Evolutionary conservation across 1,140 invertebrate species (phyloP).

Genomic region (Drosophila bocki): DNA sequence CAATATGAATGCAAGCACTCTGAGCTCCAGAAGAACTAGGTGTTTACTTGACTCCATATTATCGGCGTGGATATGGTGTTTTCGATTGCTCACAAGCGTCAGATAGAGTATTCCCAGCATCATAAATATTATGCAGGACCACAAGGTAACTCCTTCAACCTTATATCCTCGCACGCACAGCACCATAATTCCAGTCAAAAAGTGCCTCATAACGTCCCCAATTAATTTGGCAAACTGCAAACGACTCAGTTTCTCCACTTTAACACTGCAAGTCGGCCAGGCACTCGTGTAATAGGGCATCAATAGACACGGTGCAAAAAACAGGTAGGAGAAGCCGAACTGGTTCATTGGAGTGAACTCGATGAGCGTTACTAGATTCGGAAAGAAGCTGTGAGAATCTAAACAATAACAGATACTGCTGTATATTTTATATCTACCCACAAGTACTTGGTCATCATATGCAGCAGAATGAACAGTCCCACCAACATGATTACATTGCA

Average conservation of each 20-base stretch:
- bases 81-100: neutral
- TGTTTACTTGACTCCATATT: neutral
- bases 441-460: slow-evolving; percentile 58
- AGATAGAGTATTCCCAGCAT: slow-evolving; percentile 29
- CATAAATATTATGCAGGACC: slow-evolving; percentile 33
- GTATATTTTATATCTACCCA: slow-evolving; percentile 18
- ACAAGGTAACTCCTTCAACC: slow-evolving; percentile 15
- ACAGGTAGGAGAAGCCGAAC: slow-evolving; percentile 24
- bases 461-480: neutral
- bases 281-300: slow-evolving; percentile 19
- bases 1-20: neutral
- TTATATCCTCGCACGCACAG: slow-evolving; percentile 28
- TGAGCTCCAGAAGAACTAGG: slow-evolving; percentile 3
- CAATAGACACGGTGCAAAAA: slow-evolving; percentile 16
- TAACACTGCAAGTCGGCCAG: neutral
- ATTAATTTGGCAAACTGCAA: slow-evolving; percentile 13
- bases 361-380: slow-evolving; percentile 50
- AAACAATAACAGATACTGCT: neutral
- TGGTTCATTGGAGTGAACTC: slow-evolving; percentile 24
- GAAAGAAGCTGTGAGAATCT: slow-evolving; percentile 30
- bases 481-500: neutral
- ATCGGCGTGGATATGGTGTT: slow-evolving; percentile 1
- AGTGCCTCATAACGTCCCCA: slow-evolving; percentile 25
- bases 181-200: slow-evolving; percentile 29
- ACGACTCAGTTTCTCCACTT: neutral